These are phyloP conservation scores for Plectropomus leopardus DNA, from an alignment of 2,113 vertebrate species.

Conservation along the genomic window DNA sequence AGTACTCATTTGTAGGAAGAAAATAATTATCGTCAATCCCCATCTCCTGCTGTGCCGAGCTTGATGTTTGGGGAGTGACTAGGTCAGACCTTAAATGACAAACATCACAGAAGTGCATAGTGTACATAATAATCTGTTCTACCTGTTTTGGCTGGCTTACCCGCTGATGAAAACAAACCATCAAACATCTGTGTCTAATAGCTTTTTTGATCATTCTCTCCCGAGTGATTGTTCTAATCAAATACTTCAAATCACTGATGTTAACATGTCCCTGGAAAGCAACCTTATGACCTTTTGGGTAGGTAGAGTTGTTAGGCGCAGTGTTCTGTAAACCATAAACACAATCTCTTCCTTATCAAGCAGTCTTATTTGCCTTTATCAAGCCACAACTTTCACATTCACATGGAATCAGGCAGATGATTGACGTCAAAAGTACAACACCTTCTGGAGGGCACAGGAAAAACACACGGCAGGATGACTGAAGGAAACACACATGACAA, in stretches of 20 bases:
- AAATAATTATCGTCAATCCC: not conserved
- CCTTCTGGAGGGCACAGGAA: no score
- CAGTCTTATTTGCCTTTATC: no score
- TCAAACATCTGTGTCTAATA: not conserved
- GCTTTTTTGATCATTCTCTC: not conserved
- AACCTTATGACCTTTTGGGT: not conserved
- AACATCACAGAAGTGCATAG: not conserved
- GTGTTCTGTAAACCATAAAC: not conserved
- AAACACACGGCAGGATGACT: no score
- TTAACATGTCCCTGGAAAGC: not conserved
- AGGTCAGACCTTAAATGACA: not conserved
- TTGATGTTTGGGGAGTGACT: no score
- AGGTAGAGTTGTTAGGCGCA: not conserved
- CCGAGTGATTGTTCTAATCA: not conserved
- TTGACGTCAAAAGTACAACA: no score
- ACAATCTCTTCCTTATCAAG: not conserved
- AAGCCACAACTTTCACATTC: no score
- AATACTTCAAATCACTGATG: no score
- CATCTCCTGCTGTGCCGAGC: not conserved
- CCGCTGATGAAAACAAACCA: not conserved
- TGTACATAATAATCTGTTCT: not conserved
- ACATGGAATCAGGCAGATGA: no score
- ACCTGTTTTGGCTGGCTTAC: not conserved
- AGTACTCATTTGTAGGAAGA: not conserved
- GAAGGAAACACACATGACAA: no score